Evolutionary conservation across 2,888 invertebrate species (phyloP).

Genomic region (Pyrgus malvae): DNA sequence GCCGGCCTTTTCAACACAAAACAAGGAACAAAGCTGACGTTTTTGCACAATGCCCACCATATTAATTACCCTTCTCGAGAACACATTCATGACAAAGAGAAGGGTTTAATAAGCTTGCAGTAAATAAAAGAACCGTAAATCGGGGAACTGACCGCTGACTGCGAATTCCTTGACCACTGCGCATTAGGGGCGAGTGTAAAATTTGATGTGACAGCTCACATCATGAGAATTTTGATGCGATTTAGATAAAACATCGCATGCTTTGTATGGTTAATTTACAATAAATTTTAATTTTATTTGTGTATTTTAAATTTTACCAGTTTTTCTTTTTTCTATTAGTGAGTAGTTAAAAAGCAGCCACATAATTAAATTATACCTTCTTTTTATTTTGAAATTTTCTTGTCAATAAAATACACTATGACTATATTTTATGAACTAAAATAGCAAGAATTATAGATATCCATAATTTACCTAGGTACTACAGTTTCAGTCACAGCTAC

Average conservation of each 20-base stretch:
- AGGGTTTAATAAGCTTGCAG: slow-evolving; percentile 77
- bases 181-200: slow-evolving; percentile 44
- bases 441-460: no score
- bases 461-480: no score
- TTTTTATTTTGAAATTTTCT: no score
- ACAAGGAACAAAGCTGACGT: slow-evolving; percentile 63
- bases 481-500: no score
- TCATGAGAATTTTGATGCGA: slow-evolving; percentile 21
- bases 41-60: slow-evolving; percentile 72
- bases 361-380: no score
- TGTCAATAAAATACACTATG: no score
- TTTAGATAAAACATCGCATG: neutral
- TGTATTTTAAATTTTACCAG: no score
- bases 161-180: slow-evolving; percentile 44
- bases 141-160: slow-evolving; percentile 64
- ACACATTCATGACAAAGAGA: slow-evolving; percentile 50
- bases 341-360: no score
- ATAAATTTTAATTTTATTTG: neutral
- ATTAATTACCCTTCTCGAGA: slow-evolving; percentile 77
- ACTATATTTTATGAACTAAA: no score
- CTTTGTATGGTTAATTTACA: neutral
- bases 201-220: slow-evolving; percentile 57
- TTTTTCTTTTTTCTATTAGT: no score
- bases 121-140: slow-evolving; percentile 71
- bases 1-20: slow-evolving; percentile 43